A percentile compares a stretch with the other conserved stretches of the same genome.
Evolutionary conservation across 92 coral and sea anemone genomes (phyloP).

Genomic region (Isaurus tuberculatus): DNA sequence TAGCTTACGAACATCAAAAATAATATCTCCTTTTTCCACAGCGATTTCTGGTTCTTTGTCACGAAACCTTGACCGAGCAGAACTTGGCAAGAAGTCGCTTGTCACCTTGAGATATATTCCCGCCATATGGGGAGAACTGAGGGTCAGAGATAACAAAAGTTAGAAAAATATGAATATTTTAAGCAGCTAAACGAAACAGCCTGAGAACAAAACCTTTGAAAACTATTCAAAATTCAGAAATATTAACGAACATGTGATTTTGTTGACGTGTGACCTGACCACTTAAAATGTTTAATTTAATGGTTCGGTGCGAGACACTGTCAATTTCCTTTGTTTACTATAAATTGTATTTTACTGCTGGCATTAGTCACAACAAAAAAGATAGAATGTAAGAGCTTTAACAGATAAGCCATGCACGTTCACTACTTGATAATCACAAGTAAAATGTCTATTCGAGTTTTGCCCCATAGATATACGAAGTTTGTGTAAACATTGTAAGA

Average conservation of each 20-base stretch:
- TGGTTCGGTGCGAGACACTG: not conserved
- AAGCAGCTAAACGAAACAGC: not conserved
- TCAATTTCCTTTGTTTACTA: constrained; percentile 37
- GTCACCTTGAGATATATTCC: constrained; percentile 90
- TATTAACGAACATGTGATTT: constrained; percentile 24
- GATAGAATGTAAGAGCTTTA: not conserved
- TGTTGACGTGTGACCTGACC: constrained; percentile 5
- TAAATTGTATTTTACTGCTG: constrained; percentile 18
- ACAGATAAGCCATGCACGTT: not conserved
- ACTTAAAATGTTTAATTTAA: constrained; percentile 23
- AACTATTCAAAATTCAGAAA: not conserved
- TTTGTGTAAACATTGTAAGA: not conserved
- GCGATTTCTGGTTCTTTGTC: constrained; percentile 81
- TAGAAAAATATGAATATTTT: constrained; percentile 41
- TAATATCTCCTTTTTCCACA: constrained; percentile 90
- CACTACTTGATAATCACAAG: too few species aligned
- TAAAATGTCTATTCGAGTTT: not conserved
- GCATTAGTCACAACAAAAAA: not conserved
- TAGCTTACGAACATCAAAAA: constrained; percentile 83
- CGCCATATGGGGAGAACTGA: constrained; percentile 65
- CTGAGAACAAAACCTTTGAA: not conserved
- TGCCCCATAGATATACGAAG: not conserved
- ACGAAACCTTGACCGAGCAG: constrained; percentile 72
- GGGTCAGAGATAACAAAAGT: constrained; percentile 26
- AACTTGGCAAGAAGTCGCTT: constrained; percentile 73